These are phyloP conservation scores for Limosa lapponica DNA, from an alignment of 2,797 vertebrate species.

Conservation along the genomic window DNA sequence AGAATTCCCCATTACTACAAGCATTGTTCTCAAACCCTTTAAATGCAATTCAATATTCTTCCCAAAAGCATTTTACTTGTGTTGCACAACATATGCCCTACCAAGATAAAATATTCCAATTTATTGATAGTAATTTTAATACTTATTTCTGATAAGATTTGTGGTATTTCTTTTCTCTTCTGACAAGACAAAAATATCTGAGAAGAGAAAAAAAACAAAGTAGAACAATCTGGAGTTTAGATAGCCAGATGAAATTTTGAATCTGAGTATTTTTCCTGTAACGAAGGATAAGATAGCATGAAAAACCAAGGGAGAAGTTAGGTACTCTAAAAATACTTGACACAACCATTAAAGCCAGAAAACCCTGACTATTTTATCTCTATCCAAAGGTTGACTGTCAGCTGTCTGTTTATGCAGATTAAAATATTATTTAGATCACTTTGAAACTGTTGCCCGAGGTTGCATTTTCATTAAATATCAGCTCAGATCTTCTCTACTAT, in stretches of 20 bases:
- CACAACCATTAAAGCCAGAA: neutral
- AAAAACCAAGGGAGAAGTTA: neutral
- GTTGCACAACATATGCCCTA: neutral
- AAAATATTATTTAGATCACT: neutral
- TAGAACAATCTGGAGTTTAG: neutral
- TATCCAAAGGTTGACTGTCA: neutral
- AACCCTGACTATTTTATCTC: neutral
- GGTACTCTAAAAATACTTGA: neutral
- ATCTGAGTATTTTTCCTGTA: neutral
- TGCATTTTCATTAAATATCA: neutral
- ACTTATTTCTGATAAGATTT: neutral
- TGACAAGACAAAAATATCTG: neutral
- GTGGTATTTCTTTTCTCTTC: neutral
- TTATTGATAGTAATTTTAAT: neutral
- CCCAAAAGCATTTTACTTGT: neutral
- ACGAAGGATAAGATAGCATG: accelerated
- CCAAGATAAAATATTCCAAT: neutral
- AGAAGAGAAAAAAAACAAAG: neutral
- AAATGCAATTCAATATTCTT: neutral
- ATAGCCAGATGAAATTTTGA: neutral
- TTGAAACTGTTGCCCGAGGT: neutral
- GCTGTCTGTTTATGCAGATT: neutral
- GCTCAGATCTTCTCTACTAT: neutral
- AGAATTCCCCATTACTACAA: neutral
- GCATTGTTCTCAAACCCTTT: neutral